Percentiles rank a stretch among this genome's conserved stretches.
phyloP scores from a whole-genome alignment of 2,888 invertebrate species.

The Scaptodrosophila latifasciaeformis region DNA sequence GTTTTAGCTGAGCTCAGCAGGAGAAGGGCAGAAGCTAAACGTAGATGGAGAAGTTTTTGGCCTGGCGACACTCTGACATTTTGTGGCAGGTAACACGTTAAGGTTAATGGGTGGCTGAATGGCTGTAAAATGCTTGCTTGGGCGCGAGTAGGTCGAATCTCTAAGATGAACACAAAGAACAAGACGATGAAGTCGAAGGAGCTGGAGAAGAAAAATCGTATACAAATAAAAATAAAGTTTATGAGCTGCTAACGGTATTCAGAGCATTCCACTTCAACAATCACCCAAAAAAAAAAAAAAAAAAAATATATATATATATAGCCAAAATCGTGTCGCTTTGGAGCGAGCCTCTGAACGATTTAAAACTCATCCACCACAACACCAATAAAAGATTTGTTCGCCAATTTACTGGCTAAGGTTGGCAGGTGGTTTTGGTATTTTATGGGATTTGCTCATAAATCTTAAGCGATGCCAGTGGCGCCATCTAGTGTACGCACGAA shows the following conservation, averaged over 20 bases:
- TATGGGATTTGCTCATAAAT: slow-evolving; percentile 27
- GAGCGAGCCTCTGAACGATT: not conserved
- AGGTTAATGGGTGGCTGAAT: slow-evolving; percentile 60
- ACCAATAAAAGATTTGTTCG: slow-evolving; percentile 5
- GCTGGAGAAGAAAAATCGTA: not conserved
- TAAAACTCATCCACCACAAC: not conserved
- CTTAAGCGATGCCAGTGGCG: slow-evolving; percentile 16
- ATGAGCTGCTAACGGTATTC: slow-evolving; percentile 34
- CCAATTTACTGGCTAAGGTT: not conserved
- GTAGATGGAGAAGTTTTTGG: too few relatives aligned
- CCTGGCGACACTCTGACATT: not conserved
- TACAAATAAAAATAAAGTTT: slow-evolving; percentile 22
- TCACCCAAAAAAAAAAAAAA: slow-evolving; percentile 21
- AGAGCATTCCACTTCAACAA: not conserved
- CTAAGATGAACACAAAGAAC: too few relatives aligned
- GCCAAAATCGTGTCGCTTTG: not conserved
- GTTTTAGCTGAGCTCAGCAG: too few relatives aligned
- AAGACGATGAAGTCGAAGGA: slow-evolving; percentile 11
- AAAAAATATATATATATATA: slow-evolving; percentile 23
- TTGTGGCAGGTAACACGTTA: slow-evolving; percentile 42
- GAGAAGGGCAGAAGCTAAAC: too few relatives aligned
- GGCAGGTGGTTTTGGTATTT: not conserved
- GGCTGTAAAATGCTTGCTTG: slow-evolving; percentile 19
- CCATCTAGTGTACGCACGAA: slow-evolving; percentile 56
- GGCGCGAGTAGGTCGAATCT: slow-evolving; percentile 10